Percentiles rank a stretch among this genome's conserved stretches.
Conservation (phyloP, 2,797 vertebrate species). For the Orestias chungarensis region DNA sequence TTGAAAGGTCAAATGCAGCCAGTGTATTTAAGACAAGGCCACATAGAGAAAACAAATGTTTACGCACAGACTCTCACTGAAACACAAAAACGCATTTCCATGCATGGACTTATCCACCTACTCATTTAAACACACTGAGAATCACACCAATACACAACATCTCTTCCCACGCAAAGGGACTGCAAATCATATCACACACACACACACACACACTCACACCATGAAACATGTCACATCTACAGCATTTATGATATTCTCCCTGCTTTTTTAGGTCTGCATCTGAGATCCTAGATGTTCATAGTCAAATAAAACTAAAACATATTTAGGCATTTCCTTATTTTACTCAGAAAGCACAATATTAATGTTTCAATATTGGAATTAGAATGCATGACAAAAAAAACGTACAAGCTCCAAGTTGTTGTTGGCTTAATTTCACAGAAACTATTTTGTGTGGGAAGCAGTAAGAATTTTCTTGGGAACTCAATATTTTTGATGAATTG, state of each 20-base stretch:
- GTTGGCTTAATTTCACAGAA: constrained; percentile 19
- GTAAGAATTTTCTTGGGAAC: constrained; percentile 17
- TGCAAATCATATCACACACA: constrained; percentile 24
- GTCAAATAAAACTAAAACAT: constrained; percentile 23
- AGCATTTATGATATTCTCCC: constrained; percentile 37
- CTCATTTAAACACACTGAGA: constrained; percentile 38
- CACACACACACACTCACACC: neutral
- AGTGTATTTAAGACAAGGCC: constrained; percentile 43
- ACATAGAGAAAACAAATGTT: constrained; percentile 46
- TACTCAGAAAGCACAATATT: constrained; percentile 21
- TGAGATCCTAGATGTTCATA: constrained; percentile 31
- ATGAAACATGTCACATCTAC: constrained; percentile 15
- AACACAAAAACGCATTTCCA: constrained; percentile 49
- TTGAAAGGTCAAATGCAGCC: constrained; percentile 65
- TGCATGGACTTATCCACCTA: constrained; percentile 62
- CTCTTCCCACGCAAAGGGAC: constrained; percentile 49
- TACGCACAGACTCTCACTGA: constrained; percentile 38
- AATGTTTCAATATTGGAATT: neutral
- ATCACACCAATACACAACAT: constrained; percentile 38
- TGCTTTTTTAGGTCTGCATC: constrained; percentile 44
- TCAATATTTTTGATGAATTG: constrained; percentile 4
- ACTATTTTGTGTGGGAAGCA: constrained; percentile 23
- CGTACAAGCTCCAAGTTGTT: constrained; percentile 29
- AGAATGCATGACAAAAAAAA: neutral
- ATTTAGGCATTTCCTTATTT: constrained; percentile 29